These are phyloP conservation scores for Noctilio leporinus DNA, from an alignment of 2,113 vertebrate species.

Conservation along the genomic window DNA sequence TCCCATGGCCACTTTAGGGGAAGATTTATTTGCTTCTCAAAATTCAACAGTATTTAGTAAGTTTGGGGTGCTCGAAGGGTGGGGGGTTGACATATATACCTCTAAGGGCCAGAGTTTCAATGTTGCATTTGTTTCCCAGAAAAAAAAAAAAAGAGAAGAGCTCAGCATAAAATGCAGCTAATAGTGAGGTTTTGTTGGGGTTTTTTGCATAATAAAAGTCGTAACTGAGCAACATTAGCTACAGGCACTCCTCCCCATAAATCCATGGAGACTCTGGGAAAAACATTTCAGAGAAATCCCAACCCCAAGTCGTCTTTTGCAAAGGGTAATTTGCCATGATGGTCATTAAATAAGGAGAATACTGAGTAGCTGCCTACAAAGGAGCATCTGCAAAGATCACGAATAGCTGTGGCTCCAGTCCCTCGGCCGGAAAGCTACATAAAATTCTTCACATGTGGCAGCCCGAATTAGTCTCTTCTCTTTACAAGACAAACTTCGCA, in stretches of 20 bases:
- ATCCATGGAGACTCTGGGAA: constrained; percentile 31
- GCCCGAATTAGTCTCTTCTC: background rate
- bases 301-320: constrained; percentile 4
- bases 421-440: background rate
- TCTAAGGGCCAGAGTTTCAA: background rate
- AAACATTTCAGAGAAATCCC: constrained; percentile 45
- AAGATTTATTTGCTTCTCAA: background rate
- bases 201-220: constrained; percentile 66
- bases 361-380: constrained; percentile 43
- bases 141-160: constrained; percentile 25
- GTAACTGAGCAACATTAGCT: constrained; percentile 56
- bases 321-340: constrained; percentile 44
- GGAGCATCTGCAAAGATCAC: constrained; percentile 16
- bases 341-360: constrained; percentile 30
- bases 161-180: background rate
- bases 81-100: background rate
- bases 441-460: background rate
- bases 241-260: constrained; percentile 40
- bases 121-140: constrained; percentile 19
- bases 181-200: constrained; percentile 46
- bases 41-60: background rate
- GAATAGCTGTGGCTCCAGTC: background rate
- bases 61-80: background rate
- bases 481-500: background rate
- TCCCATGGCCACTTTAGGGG: background rate